Base-by-base conservation (phyloP, 2,888 invertebrate genomes). In the Chymomyza procnemis region DNA sequence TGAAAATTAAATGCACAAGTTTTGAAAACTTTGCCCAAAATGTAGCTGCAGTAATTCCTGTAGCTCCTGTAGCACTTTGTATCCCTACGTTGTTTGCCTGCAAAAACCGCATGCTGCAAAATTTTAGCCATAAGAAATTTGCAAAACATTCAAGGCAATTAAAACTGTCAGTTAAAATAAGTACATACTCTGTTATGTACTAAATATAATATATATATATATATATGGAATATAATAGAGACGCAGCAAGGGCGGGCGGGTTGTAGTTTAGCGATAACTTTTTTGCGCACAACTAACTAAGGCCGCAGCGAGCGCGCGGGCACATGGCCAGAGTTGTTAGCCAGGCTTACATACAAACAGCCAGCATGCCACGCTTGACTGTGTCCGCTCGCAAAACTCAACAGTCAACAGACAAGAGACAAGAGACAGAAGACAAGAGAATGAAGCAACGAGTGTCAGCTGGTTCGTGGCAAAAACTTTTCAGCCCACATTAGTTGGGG, bases 71-170 rank as follows among this genome's bases (percentile, higher is more conserved):
- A n/a, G n/a, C n/a, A 64, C 58, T 64, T 18, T 16, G 57, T n/a
- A n/a, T 34, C 41, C 50, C 60, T 41, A 41, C 34, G 12, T 63
- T 48, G 19, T 57, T 21, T 54, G 52, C 22, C 47, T 67, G 79
- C 79, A 75, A 73, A n/a, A 84, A 81, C 84, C 81, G 81, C 81
- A 84, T 58, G 74, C 77, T 81, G 84, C 77, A 77, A 26, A 72
- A 74, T 69, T 71, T 74, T 67, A 66, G 48, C 69, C 77, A 81
- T 76, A 82, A 84, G 81, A 82, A 82, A 50, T 84, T 82, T 82
- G 84, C 79, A 85, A 84, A 82, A 79, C 81, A 82, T 84, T 84
- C 83, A 75, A 79, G 83, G 85, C 83, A 84, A 84, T 84, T 84
- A 84, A 84, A 84, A 85, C 83, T 80, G 83, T 83, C 83, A 78